These are phyloP conservation scores for Tokudaia muenninki DNA, from an alignment of 2,797 vertebrate genomes.

Conservation along the genomic window DNA sequence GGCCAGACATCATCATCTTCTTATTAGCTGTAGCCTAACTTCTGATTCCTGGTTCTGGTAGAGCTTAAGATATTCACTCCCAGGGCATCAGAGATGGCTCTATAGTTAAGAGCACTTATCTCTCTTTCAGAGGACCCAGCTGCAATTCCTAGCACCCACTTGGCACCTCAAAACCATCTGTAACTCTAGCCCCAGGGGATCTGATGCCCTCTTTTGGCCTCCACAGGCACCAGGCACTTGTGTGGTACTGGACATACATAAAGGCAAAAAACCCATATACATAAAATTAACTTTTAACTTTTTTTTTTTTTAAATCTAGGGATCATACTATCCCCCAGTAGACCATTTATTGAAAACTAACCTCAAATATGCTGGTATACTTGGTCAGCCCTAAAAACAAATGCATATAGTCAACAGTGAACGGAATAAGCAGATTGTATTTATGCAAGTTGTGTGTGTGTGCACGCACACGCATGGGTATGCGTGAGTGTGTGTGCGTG, in stretches of 20 bases:
- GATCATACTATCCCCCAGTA: neutral
- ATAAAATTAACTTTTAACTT: neutral
- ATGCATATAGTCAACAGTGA: neutral
- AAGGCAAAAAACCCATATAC: neutral
- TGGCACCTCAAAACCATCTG: neutral
- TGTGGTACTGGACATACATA: neutral
- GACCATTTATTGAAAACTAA: conserved; percentile 41
- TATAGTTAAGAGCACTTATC: neutral
- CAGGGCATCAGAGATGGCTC: neutral
- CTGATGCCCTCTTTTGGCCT: neutral
- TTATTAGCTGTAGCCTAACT: neutral
- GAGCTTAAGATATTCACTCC: conserved; percentile 20
- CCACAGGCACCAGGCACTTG: neutral
- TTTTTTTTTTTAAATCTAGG: conserved; percentile 27
- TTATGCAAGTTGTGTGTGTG: neutral
- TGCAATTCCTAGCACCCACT: neutral
- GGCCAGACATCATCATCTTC: neutral
- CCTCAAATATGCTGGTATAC: neutral
- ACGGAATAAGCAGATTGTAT: neutral
- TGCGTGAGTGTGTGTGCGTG: neutral
- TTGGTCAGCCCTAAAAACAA: neutral
- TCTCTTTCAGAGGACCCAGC: neutral
- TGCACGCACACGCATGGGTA: neutral
- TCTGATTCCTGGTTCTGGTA: conserved; percentile 20
- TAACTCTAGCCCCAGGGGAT: neutral